phyloP scores from a whole-genome alignment of 92 coral and sea anemone genomes.

The Porites evermanni region DNA sequence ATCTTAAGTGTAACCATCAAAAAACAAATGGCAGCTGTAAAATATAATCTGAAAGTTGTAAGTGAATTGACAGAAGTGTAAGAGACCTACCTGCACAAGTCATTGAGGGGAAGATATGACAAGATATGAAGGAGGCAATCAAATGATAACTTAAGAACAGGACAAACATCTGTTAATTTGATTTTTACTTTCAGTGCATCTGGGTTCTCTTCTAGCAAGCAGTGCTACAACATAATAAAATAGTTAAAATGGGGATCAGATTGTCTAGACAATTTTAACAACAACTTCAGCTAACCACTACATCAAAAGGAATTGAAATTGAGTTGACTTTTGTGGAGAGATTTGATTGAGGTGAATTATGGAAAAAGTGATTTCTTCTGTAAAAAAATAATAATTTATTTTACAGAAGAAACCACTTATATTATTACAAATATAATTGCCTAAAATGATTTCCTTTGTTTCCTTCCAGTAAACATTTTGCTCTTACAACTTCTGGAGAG shows the following conservation, averaged over 20 bases:
- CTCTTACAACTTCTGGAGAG: too few species aligned
- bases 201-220: constrained; percentile 71
- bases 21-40: too few species aligned
- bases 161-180: constrained; percentile 68
- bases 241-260: too few species aligned
- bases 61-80: neutral
- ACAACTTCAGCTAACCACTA: neutral
- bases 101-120: constrained; percentile 70
- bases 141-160: constrained; percentile 72
- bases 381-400: neutral
- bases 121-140: constrained; percentile 77
- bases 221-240: constrained; percentile 49
- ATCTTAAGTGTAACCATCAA: too few species aligned
- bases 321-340: too few species aligned
- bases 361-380: neutral
- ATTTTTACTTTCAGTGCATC: constrained; percentile 75
- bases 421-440: too few species aligned
- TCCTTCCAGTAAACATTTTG: too few species aligned
- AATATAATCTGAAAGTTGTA: too few species aligned
- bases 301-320: neutral
- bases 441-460: too few species aligned
- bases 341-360: neutral
- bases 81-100: constrained; percentile 63
- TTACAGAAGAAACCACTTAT: too few species aligned
- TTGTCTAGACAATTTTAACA: too few species aligned